phyloP scores from a whole-genome alignment of 1,140 invertebrate genomes.

The Tetramorium alpestre region DNA sequence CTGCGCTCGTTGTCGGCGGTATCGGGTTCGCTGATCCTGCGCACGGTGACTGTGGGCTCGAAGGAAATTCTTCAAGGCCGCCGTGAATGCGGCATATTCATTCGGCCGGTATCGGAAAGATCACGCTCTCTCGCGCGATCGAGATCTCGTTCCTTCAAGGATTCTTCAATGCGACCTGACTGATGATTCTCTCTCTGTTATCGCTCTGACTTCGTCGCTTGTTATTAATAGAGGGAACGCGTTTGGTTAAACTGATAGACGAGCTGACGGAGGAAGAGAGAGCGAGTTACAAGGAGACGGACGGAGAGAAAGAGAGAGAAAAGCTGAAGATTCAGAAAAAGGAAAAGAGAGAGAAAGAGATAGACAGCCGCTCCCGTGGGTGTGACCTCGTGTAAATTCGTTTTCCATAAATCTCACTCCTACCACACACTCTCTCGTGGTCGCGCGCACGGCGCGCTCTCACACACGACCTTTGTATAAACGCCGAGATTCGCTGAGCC shows the following conservation, averaged over 20 bases:
- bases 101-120: slow-evolving; percentile 1
- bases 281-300: slow-evolving; percentile 57
- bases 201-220: slow-evolving; percentile 10
- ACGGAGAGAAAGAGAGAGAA: slow-evolving; percentile 23
- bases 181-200: slow-evolving; percentile 24
- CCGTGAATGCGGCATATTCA: slow-evolving; percentile 16
- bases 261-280: background rate
- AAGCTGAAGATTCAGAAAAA: background rate
- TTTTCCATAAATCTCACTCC: slow-evolving; percentile 79
- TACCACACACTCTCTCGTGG: slow-evolving; percentile 69
- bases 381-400: slow-evolving; percentile 81
- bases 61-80: slow-evolving; percentile 26
- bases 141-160: background rate
- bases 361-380: slow-evolving; percentile 71
- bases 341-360: slow-evolving; percentile 55
- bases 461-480: slow-evolving; percentile 76
- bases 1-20: background rate
- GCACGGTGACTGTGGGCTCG: background rate
- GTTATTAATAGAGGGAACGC: slow-evolving; percentile 47
- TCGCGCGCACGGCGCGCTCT: slow-evolving; percentile 54
- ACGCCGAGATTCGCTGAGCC: slow-evolving; percentile 78
- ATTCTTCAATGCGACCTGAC: background rate
- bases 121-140: slow-evolving; percentile 5
- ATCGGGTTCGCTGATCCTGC: slow-evolving; percentile 46
- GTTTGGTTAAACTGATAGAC: slow-evolving; percentile 14